These are phyloP conservation scores for Hylaea fasciaria DNA, from an alignment of 2,888 invertebrate species.

Conservation along the genomic window DNA sequence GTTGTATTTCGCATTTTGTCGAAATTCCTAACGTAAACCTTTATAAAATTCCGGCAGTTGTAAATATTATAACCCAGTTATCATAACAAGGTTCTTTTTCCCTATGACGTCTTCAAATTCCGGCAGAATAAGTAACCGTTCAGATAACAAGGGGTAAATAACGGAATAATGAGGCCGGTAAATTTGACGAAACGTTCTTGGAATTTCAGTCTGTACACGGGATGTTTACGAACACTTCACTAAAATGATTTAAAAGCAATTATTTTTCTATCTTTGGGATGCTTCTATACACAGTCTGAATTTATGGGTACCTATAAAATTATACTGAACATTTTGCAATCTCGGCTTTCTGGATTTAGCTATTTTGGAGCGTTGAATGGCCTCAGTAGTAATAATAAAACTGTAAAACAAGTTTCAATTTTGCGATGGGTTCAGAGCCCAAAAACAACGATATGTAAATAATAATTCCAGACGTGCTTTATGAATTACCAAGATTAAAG, in stretches of 20 bases:
- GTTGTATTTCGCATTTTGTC: slow-evolving; percentile 8
- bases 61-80: slow-evolving; percentile 19
- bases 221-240: slow-evolving; percentile 14
- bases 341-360: too few relatives aligned
- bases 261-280: slow-evolving; percentile 4
- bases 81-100: neutral
- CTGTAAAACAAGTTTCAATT: too few relatives aligned
- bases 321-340: too few relatives aligned
- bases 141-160: slow-evolving; percentile 17
- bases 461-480: too few relatives aligned
- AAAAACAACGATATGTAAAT: too few relatives aligned
- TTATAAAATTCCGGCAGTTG: slow-evolving; percentile 5
- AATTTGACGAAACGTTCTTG: slow-evolving; percentile 12
- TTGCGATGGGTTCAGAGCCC: too few relatives aligned
- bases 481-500: neutral
- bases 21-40: slow-evolving; percentile 1
- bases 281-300: neutral
- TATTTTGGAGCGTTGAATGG: too few relatives aligned
- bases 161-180: slow-evolving; percentile 13
- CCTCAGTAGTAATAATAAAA: too few relatives aligned
- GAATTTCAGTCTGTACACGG: slow-evolving; percentile 11
- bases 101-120: slow-evolving; percentile 11
- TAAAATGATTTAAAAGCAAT: slow-evolving; percentile 14
- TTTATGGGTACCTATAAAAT: neutral
- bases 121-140: slow-evolving; percentile 4